Percentiles rank a stretch among this genome's conserved stretches.
These are phyloP conservation scores for Rhabditoides inermis DNA, from an alignment of 2,888 invertebrate species.

Conservation along the genomic window DNA sequence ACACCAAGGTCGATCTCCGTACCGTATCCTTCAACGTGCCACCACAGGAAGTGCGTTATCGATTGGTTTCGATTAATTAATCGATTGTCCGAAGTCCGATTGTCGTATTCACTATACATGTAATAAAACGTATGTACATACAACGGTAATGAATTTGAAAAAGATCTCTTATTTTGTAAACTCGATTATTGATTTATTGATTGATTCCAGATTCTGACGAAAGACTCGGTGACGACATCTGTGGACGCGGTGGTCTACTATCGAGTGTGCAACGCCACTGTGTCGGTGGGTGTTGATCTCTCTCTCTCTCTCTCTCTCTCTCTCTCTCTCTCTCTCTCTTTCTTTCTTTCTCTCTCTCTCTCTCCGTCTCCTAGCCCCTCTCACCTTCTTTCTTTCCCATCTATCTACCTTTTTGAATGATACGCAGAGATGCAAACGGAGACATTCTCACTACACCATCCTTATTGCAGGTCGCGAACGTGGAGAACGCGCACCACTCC, in stretches of 20 bases:
- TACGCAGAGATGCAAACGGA: too few species aligned
- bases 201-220: conserved; percentile 74
- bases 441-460: too few species aligned
- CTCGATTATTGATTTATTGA: too few species aligned
- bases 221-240: conserved; percentile 91
- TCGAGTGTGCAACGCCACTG: conserved; percentile 82
- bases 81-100: background rate
- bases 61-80: background rate
- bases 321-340: background rate
- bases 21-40: conserved; percentile 93
- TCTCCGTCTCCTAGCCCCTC: background rate
- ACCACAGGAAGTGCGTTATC: conserved; percentile 76
- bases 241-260: conserved; percentile 71
- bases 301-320: background rate
- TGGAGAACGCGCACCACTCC: conserved; percentile 71
- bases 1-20: conserved; percentile 82
- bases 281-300: conserved; percentile 71
- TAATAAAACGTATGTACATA: too few species aligned
- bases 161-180: too few species aligned
- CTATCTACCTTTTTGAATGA: too few species aligned
- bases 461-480: conserved; percentile 65
- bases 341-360: background rate
- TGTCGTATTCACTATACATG: background rate
- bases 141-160: too few species aligned
- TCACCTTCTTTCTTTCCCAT: too few species aligned